Percentiles rank a stretch among this genome's conserved stretches.
These are phyloP conservation scores for Solenodon paradoxus DNA, from an alignment of 2,113 vertebrate species.

Conservation along the genomic window DNA sequence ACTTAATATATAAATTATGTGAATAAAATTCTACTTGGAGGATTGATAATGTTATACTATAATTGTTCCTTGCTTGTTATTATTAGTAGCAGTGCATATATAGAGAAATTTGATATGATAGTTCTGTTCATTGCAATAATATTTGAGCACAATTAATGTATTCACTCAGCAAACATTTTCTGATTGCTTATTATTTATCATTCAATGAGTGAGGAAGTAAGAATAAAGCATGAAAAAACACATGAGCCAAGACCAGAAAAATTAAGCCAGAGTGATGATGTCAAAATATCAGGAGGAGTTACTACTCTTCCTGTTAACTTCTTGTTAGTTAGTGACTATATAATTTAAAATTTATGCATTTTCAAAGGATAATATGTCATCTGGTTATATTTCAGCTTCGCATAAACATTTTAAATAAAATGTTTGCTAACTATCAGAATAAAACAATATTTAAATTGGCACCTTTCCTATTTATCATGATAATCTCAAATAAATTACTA, in stretches of 20 bases:
- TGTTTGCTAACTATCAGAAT: neutral
- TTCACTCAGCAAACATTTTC: neutral
- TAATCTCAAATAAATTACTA: neutral
- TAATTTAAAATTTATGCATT: neutral
- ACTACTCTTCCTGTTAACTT: neutral
- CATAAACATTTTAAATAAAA: neutral
- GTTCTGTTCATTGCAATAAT: neutral
- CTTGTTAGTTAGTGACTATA: neutral
- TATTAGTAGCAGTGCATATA: neutral
- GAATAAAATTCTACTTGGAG: neutral
- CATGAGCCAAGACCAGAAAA: neutral
- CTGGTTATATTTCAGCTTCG: neutral
- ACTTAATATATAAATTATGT: neutral
- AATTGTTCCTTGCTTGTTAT: neutral
- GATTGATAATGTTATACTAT: neutral
- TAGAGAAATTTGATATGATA: neutral
- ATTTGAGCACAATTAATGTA: neutral
- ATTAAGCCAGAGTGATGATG: neutral
- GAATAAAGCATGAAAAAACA: neutral
- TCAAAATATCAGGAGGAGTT: neutral
- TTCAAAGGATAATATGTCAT: neutral
- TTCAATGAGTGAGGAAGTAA: neutral
- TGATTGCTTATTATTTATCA: neutral
- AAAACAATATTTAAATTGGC: neutral
- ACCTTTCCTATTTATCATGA: neutral